Percentiles rank a stretch among this genome's conserved stretches.
phyloP scores from a whole-genome alignment of 1,140 invertebrate species.

The Hylaeus anthracinus region DNA sequence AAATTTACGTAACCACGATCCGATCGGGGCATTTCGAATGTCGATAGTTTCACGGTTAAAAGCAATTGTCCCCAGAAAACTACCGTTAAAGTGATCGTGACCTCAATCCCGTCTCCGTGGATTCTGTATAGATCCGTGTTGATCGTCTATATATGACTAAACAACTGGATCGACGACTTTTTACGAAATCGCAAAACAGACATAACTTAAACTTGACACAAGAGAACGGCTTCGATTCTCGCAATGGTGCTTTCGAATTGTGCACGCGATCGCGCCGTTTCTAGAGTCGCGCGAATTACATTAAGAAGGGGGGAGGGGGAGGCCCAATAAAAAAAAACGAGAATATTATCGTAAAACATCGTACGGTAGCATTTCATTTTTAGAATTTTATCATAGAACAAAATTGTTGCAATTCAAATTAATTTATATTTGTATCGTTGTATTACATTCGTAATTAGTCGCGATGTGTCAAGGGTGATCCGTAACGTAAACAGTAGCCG shows the following conservation, averaged over 20 bases:
- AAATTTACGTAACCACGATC: constrained; percentile 40
- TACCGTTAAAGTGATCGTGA: constrained; percentile 65
- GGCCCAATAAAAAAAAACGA: too few relatives aligned
- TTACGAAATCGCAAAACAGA: constrained; percentile 23
- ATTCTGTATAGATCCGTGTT: constrained; percentile 57
- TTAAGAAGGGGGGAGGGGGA: too few relatives aligned
- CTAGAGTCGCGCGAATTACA: neutral
- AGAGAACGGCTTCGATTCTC: neutral
- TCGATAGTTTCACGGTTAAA: constrained; percentile 45
- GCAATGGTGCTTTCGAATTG: neutral
- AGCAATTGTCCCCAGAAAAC: constrained; percentile 50
- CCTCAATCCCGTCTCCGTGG: constrained; percentile 52
- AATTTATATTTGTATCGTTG: too few relatives aligned
- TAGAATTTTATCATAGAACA: too few relatives aligned
- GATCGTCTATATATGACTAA: constrained; percentile 27
- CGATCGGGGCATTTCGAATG: constrained; percentile 29
- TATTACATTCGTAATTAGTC: too few relatives aligned
- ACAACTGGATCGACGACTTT: constrained; percentile 37
- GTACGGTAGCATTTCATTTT: too few relatives aligned
- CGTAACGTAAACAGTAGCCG: too few relatives aligned
- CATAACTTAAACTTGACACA: neutral
- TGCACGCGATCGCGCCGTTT: neutral
- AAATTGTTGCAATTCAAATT: too few relatives aligned
- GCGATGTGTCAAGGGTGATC: too few relatives aligned
- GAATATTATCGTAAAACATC: too few relatives aligned